Base-by-base conservation (phyloP, 2,113 vertebrate genomes). In the Upupa epops region DNA sequence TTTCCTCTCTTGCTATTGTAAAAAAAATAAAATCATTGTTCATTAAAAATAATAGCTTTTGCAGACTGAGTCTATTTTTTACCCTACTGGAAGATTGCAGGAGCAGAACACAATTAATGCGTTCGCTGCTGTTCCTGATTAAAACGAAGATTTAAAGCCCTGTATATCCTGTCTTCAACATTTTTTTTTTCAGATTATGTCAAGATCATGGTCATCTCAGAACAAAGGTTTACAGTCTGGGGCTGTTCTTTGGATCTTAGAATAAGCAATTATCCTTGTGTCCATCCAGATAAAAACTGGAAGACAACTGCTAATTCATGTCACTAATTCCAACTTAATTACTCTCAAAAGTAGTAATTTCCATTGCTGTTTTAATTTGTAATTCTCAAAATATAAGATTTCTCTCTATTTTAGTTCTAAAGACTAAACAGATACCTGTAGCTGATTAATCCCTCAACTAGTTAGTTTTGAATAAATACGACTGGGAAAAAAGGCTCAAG, bases 81-180 rank as follows among this genome's bases (percentile, higher is more conserved):
- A 85, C 40, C 68, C 92, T 93, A 83, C 87, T 71, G 71, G 96
- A 96, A 95, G 49, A 90, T 5, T 87, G 87, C 63, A 92, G 84
- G 87, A 94, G 89, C 80, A 89, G 69, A 88, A 95, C 79, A 96
- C 91, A 94, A 95, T 95, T 76, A 86, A 86, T 91, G 71, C 59
- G 70, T 90, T 91, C 95, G 52, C 71, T 93, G 90, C 66, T 78
- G 70, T 86, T 84, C 58, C 86, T 66, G 90, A 85, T 76, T 65
- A 68, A 88, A 91, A 84, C 55, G 21, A 93, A 92, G 69, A 85
- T 65, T 92, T 80, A 93, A 86, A 61, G 48, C 70, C 58, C 58
- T 73, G 22, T 48, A 81, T 51, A 87, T 85, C 80, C 93, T 81
- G 51, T 36, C 70, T 83, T 84, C 76, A 82, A 90, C 28, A 55